phyloP scores from a whole-genome alignment of 2,113 vertebrate genomes.

The Hippolais icterina region DNA sequence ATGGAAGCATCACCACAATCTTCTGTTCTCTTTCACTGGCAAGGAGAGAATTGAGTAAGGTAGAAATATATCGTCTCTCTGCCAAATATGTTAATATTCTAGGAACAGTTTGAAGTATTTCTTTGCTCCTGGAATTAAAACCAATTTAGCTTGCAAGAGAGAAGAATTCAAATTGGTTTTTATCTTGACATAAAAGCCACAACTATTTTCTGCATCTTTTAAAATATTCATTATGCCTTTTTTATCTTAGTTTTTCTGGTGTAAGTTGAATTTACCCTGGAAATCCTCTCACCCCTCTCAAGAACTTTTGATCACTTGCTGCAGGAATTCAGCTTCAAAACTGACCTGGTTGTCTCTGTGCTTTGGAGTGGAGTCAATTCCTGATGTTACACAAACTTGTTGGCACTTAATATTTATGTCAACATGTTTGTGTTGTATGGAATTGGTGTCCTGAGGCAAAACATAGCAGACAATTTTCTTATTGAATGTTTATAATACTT shows the following conservation, averaged over 20 bases:
- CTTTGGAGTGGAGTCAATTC: not conserved
- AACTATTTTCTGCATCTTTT: not conserved
- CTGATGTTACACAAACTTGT: not conserved
- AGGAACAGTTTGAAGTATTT: not conserved
- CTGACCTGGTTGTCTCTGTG: not conserved
- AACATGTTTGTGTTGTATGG: not conserved
- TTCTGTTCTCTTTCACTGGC: not conserved
- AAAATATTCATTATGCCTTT: not conserved
- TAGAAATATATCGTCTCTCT: not conserved
- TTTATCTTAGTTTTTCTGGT: not conserved
- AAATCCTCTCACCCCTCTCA: not conserved
- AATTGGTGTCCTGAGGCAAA: not conserved
- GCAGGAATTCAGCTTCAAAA: not conserved
- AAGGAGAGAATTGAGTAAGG: not conserved
- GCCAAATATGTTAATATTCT: not conserved
- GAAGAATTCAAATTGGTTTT: not conserved
- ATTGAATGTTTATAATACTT: not conserved
- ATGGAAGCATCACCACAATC: not conserved
- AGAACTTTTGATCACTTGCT: not conserved
- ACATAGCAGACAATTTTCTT: not conserved
- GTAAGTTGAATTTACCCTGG: not conserved
- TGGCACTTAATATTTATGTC: not conserved
- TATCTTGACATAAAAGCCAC: not conserved
- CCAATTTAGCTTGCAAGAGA: not conserved
- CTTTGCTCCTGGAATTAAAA: not conserved